Conservation (phyloP, 2,113 vertebrate genomes). For the Amphiprion percula region DNA sequence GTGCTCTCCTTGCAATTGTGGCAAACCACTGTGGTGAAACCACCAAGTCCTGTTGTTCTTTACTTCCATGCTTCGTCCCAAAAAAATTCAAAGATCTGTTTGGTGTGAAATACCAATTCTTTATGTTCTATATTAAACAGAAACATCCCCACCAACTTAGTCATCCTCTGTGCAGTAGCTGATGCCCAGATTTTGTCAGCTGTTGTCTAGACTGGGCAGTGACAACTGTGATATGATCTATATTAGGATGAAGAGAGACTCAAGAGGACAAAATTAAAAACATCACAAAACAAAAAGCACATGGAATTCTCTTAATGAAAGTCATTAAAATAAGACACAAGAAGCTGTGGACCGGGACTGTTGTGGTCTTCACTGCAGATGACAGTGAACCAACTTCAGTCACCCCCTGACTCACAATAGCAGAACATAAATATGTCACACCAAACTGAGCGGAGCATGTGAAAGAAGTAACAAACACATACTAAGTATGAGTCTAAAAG, state of each 20-base stretch:
- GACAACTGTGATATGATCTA: conserved; percentile 20
- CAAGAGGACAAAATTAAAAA: background rate
- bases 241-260: background rate
- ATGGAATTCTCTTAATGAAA: background rate
- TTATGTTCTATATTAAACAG: background rate
- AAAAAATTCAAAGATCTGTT: too few relatives aligned
- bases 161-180: background rate
- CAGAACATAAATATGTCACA: conserved; percentile 3
- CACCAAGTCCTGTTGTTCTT: too few relatives aligned
- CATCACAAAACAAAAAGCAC: background rate
- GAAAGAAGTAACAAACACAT: background rate
- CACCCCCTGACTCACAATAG: background rate
- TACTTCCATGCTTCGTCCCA: too few relatives aligned
- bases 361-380: too few relatives aligned
- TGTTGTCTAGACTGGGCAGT: conserved; percentile 31
- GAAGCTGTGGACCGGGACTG: too few relatives aligned
- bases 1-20: too few relatives aligned
- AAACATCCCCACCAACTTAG: background rate
- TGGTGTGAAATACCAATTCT: too few relatives aligned
- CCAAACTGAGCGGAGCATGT: background rate
- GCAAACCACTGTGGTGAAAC: too few relatives aligned
- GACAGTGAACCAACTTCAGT: background rate
- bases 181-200: conserved; percentile 11
- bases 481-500: background rate
- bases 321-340: background rate